Conservation (phyloP, 2,888 invertebrate genomes). For the Fragum fragum region DNA sequence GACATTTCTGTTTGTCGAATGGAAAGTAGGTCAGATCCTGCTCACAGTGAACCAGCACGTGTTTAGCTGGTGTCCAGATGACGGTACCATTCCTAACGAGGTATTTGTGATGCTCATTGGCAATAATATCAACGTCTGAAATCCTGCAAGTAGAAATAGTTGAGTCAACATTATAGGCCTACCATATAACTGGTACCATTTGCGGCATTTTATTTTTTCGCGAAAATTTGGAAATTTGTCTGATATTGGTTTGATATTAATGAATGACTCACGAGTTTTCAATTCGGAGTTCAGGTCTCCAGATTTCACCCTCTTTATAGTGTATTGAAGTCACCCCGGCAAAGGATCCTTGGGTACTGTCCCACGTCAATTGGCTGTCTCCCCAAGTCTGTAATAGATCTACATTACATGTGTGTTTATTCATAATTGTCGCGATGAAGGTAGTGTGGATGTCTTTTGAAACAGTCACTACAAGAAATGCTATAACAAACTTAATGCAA, state of each 20-base stretch:
- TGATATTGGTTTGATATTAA: neutral
- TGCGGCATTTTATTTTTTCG: too few relatives aligned
- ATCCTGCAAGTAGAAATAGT: constrained; percentile 29
- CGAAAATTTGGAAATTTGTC: too few relatives aligned
- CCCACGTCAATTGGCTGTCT: constrained; percentile 25
- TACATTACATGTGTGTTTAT: too few relatives aligned
- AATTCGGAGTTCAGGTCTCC: constrained; percentile 57
- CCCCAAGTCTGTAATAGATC: constrained; percentile 46
- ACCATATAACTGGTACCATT: too few relatives aligned
- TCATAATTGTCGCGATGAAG: too few relatives aligned
- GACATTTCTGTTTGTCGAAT: constrained; percentile 61
- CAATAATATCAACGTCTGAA: constrained; percentile 7
- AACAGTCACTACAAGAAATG: too few relatives aligned
- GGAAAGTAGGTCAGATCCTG: constrained; percentile 57
- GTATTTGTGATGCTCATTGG: constrained; percentile 28
- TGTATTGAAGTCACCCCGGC: constrained; percentile 31
- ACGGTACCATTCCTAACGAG: constrained; percentile 19
- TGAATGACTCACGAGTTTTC: constrained; percentile 53
- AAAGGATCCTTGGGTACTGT: neutral
- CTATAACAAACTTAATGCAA: too few relatives aligned
- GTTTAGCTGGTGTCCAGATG: constrained; percentile 46
- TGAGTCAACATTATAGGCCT: too few relatives aligned
- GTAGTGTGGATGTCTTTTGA: too few relatives aligned
- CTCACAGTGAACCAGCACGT: constrained; percentile 43
- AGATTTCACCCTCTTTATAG: constrained; percentile 39